phyloP scores from a whole-genome alignment of 2,113 vertebrate genomes.

The Alethe diademata region DNA sequence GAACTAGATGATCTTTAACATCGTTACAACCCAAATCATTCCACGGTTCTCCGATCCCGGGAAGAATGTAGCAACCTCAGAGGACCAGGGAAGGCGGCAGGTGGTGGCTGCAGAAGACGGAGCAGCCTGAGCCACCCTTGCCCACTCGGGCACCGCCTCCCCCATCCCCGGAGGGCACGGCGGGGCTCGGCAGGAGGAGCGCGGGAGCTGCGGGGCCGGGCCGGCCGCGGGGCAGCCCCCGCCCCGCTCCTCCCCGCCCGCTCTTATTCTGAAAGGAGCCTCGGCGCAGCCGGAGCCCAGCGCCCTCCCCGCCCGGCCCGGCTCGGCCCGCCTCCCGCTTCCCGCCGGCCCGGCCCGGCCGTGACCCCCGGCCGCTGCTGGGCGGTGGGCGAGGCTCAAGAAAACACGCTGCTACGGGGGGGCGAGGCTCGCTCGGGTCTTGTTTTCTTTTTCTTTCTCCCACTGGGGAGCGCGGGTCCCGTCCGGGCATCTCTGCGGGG shows the following conservation, averaged over 20 bases:
- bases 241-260: background rate
- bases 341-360: background rate
- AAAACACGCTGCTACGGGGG: background rate
- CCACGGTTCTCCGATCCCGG: background rate
- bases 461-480: background rate
- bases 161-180: fast-evolving
- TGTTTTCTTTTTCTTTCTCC: background rate
- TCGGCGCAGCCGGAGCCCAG: background rate
- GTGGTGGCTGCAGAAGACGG: no score
- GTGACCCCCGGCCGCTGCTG: background rate
- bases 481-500: background rate
- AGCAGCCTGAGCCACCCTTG: background rate
- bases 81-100: background rate
- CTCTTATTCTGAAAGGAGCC: conserved; percentile 56
- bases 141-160: no score
- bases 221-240: background rate
- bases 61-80: fast-evolving
- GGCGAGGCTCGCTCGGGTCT: background rate
- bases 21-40: background rate
- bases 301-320: background rate
- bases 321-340: background rate
- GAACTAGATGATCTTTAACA: background rate
- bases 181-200: background rate
- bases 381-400: background rate
- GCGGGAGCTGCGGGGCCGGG: background rate